Evolutionary conservation across 2,113 vertebrate species (phyloP), one percentile per base, ranked within the genome.

Genomic region (Syrrhaptes paradoxus): DNA sequence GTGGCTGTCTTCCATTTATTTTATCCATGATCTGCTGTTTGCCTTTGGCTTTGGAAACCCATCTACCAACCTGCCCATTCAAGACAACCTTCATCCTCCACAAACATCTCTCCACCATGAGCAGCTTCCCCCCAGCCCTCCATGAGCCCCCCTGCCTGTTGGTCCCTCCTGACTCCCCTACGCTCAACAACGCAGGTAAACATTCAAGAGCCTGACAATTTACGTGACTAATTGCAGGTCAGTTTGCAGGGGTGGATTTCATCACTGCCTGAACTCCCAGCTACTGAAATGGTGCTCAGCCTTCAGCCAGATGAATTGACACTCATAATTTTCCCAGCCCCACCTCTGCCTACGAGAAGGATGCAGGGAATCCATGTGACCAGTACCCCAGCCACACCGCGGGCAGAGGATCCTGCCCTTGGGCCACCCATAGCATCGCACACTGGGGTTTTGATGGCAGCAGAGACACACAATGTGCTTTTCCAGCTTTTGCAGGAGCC

Each of bases 381-480:
- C 0, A 0, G 20, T n/a, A 19, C 16, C n/a, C 18, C 4, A 2
- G 65, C 31, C 62, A 29, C 25, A 14, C 19, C 0, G 3, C 54
- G 49, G 28, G 34, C 36, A 57, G 26, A 70, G 31, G 65, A 90
- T 49, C 59, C 54, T 4, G 0, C 29, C n/a, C 16, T 48, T 22
- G 25, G 34, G 65, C 20, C 48, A 29, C 34, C 49, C 55, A 7
- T 1, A 32, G n/a, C 17, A 17, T 5, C 3, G 2, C 0, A 1
- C 49, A 13, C 1, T 8, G 43, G 52, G 32, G 34, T 7, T 75
- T 55, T 73, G 26, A 11, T 38, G 43, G 22, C 70, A 41, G 9
- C 0, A 0, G 28, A 59, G 68, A n/a, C 3, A 11, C 28, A 12
- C 1, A 25, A 13, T 0, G 4, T 28, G 66, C 48, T 83, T 72